phyloP scores from a whole-genome alignment of 2,888 invertebrate species.

The Philaethria dido region DNA sequence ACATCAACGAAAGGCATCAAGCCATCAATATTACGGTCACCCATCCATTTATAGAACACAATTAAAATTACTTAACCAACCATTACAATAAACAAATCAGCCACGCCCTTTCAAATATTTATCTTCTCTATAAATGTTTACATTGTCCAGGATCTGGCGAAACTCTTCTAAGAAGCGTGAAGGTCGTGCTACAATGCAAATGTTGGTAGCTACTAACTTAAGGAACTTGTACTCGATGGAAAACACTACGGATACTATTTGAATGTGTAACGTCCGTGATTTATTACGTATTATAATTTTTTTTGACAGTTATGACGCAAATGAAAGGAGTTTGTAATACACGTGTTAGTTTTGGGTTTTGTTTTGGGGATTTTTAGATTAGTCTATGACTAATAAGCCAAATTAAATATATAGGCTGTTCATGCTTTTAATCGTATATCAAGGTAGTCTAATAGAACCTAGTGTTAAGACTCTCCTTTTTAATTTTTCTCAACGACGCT shows the following conservation, averaged over 20 bases:
- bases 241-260: constrained; percentile 34
- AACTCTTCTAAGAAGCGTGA: constrained; percentile 40
- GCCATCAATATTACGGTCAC: neutral
- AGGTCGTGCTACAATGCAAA: constrained; percentile 28
- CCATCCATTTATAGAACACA: neutral
- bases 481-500: too few relatives aligned
- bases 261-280: constrained; percentile 5
- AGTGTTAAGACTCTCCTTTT: too few relatives aligned
- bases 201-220: constrained; percentile 13
- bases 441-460: too few relatives aligned
- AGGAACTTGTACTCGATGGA: constrained; percentile 28
- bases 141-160: constrained; percentile 28
- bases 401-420: too few relatives aligned
- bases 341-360: too few relatives aligned
- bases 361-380: too few relatives aligned
- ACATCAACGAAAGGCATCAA: neutral
- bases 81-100: neutral
- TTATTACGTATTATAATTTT: constrained; percentile 2
- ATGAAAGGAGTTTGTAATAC: too few relatives aligned
- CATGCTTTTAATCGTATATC: too few relatives aligned
- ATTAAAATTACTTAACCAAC: neutral
- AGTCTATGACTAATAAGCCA: too few relatives aligned
- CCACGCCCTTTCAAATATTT: constrained; percentile 2
- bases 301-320: neutral
- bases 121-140: constrained; percentile 21